Evolutionary conservation across 1,140 invertebrate species (phyloP).

Genomic region (Polypedilum vanderplanki): DNA sequence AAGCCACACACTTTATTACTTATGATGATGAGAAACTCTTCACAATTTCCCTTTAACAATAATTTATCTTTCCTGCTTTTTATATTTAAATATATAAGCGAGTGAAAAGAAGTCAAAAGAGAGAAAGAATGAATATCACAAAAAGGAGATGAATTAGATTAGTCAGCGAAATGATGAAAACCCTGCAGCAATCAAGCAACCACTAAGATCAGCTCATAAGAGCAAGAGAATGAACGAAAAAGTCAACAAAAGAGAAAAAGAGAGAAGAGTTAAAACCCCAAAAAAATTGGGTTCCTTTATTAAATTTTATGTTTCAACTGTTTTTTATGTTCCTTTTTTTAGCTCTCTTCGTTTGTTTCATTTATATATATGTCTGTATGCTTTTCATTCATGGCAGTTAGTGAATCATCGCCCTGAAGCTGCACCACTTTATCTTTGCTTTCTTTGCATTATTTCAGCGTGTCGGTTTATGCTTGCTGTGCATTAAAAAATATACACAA

Average conservation of each 20-base stretch:
- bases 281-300: neutral
- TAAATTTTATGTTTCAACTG: neutral
- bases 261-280: constrained; percentile 11
- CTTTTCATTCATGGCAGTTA: constrained; percentile 5
- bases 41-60: no score
- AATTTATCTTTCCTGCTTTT: no score
- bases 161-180: neutral
- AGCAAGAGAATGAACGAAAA: neutral
- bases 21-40: no score
- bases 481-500: neutral
- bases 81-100: no score
- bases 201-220: neutral
- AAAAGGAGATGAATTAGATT: neutral
- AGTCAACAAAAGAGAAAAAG: neutral
- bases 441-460: constrained; percentile 7
- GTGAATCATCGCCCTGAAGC: constrained; percentile 15
- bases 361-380: no score
- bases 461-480: constrained; percentile 3
- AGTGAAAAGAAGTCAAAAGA: neutral
- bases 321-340: neutral
- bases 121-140: neutral
- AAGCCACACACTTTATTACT: no score
- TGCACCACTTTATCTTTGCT: neutral
- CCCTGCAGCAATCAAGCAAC: constrained; percentile 10
- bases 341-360: no score